Evolutionary conservation across 2,888 invertebrate species (phyloP).

Genomic region (Glaucopsyche alexis): DNA sequence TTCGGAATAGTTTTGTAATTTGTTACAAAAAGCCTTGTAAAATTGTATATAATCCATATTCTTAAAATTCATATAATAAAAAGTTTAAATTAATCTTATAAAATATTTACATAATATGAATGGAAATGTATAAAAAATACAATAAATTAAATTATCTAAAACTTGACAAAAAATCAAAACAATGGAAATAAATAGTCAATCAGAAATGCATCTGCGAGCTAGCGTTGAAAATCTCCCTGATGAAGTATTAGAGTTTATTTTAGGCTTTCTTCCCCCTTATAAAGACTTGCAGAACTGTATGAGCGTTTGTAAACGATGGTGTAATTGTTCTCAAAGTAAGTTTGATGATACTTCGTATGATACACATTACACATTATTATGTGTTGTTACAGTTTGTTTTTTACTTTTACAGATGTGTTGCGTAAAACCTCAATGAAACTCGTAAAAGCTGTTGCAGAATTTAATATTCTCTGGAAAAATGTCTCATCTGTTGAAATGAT

Average conservation of each 20-base stretch:
- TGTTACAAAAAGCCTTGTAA: too few relatives aligned
- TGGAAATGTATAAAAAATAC: neutral
- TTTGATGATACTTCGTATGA: slow-evolving; percentile 38
- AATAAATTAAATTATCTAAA: neutral
- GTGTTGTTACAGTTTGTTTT: slow-evolving; percentile 22
- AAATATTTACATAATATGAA: neutral
- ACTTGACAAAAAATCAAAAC: slow-evolving; percentile 8
- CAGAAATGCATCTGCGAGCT: slow-evolving; percentile 55
- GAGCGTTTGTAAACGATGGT: slow-evolving; percentile 93
- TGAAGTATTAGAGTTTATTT: slow-evolving; percentile 95
- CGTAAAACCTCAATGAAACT: slow-evolving; percentile 87
- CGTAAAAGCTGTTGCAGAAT: slow-evolving; percentile 87
- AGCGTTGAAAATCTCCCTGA: slow-evolving; percentile 89
- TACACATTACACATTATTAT: slow-evolving; percentile 1
- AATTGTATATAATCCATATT: too few relatives aligned
- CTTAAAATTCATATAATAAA: too few relatives aligned
- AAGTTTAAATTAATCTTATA: too few relatives aligned
- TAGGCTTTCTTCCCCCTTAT: slow-evolving; percentile 93
- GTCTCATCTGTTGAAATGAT: slow-evolving; percentile 79
- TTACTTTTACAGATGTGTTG: slow-evolving; percentile 84
- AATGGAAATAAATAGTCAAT: slow-evolving; percentile 64
- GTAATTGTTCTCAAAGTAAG: slow-evolving; percentile 90
- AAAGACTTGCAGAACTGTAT: slow-evolving; percentile 92
- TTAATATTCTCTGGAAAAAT: slow-evolving; percentile 87
- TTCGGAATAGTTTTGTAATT: too few relatives aligned